Evolutionary conservation across 2,113 vertebrate genomes (phyloP), one percentile per base, ranked within the genome.

Genomic region (Aleadryas rufinucha): DNA sequence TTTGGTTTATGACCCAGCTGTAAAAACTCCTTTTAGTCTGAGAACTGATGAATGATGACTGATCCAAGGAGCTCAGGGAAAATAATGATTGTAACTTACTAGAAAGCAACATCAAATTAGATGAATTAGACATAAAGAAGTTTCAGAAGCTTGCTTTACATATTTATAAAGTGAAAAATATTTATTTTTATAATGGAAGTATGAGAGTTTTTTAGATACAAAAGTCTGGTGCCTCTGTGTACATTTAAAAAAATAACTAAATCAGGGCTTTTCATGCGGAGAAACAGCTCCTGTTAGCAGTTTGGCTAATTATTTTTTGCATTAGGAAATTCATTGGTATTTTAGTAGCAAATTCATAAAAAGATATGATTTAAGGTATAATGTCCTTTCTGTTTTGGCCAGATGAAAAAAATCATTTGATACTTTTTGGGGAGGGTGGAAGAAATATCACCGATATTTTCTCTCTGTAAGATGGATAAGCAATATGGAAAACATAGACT

Each of bases 1-100:
- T 98, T 98, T 97, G 87, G 94, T 98, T 98, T 98, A 98, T 98
- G 95, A 98, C 93, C 96, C 98, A 98, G 97, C 98, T 98, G 98
- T 98, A 97, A 98, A 98, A 98, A 98, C 98, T 97, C 94, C 96
- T 96, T 97, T 97, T 97, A 91, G 96, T 94, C 79, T 94, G 87
- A 97, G 95, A 97, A 95, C 92, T 95, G 96, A 94, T 92, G 95
- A 97, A 97, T 96, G 97, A 97, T 97, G 97, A 88, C 95, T 95
- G 92, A 97, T 96, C 68, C 91, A 96, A 95, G 59, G 66, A 88
- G 82, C 49, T 50, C 63, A 88, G 86, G 87, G 71, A 96, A 95
- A 96, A 69, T 60, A 96, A 96, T 90, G 71, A 94, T 85, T 87
- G 56, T 89, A 92, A 86, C 77, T 68, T 90, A 93, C 87, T 87